phyloP scores from a whole-genome alignment of 30 jellyfish, hydroid and myxozoan species.

The Aurelia sp. region DNA sequence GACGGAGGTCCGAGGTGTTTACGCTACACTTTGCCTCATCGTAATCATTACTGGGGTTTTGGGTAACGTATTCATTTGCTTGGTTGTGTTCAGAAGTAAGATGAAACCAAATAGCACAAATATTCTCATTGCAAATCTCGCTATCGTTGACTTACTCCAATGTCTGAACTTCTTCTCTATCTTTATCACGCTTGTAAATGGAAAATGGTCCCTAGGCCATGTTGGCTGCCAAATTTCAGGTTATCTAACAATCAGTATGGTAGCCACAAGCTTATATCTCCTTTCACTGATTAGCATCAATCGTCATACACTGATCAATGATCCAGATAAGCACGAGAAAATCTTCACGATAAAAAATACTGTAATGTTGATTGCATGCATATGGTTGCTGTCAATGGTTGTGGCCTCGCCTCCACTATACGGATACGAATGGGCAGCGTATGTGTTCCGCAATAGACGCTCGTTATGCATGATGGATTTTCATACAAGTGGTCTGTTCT shows the following conservation, averaged over 20 bases:
- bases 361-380: not conserved
- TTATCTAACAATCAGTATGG: constrained; percentile 20
- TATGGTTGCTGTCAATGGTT: constrained; percentile 35
- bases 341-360: constrained; percentile 32
- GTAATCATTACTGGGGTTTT: constrained; percentile 39
- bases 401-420: constrained; percentile 49
- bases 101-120: constrained; percentile 38
- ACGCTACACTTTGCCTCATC: constrained; percentile 24
- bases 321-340: not conserved
- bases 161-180: constrained; percentile 23
- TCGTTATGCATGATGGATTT: constrained; percentile 50
- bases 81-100: constrained; percentile 32
- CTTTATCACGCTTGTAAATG: constrained; percentile 29
- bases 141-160: constrained; percentile 52
- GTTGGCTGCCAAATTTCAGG: constrained; percentile 51
- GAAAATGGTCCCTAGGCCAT: constrained; percentile 50
- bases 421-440: constrained; percentile 45
- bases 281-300: constrained; percentile 59
- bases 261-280: constrained; percentile 28
- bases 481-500: constrained; percentile 1
- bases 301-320: constrained; percentile 19
- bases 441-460: constrained; percentile 38
- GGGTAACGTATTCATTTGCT: constrained; percentile 54
- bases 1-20: constrained; percentile 8
- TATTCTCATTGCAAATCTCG: constrained; percentile 51